Evolutionary conservation across 2,797 vertebrate genomes (phyloP).

Genomic region (Channallabes apus): DNA sequence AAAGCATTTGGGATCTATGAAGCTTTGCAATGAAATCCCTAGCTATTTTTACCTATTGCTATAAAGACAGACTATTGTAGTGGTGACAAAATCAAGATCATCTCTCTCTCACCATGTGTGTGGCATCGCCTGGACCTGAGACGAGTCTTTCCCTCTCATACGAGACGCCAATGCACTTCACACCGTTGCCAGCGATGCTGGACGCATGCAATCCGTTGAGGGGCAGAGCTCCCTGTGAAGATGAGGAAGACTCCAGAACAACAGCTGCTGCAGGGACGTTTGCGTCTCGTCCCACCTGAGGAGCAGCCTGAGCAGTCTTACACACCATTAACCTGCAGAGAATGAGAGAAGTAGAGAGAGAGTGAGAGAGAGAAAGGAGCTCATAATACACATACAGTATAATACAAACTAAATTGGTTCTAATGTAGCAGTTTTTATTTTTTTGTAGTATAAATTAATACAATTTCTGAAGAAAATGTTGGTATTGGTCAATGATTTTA

Average conservation of each 20-base stretch:
- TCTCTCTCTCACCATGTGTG: slow-evolving; percentile 64
- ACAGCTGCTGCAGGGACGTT: slow-evolving; percentile 36
- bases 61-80: background rate
- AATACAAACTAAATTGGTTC: background rate
- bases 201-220: slow-evolving; percentile 70
- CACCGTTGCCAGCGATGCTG: slow-evolving; percentile 44
- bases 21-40: too few species aligned
- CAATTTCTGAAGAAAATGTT: background rate
- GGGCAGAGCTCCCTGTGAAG: slow-evolving; percentile 70
- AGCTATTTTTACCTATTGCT: too few species aligned
- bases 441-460: background rate
- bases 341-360: background rate
- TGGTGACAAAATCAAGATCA: background rate
- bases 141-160: slow-evolving; percentile 91
- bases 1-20: too few species aligned
- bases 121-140: slow-evolving; percentile 65
- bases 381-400: background rate
- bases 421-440: background rate
- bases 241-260: slow-evolving; percentile 70
- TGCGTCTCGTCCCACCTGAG: slow-evolving; percentile 74
- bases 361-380: background rate
- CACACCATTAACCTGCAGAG: slow-evolving; percentile 86
- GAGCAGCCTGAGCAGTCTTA: slow-evolving; percentile 87
- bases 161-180: slow-evolving; percentile 76
- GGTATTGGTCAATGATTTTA: background rate